phyloP scores from a whole-genome alignment of 2,113 vertebrate species.

The Dasyurus viverrinus region DNA sequence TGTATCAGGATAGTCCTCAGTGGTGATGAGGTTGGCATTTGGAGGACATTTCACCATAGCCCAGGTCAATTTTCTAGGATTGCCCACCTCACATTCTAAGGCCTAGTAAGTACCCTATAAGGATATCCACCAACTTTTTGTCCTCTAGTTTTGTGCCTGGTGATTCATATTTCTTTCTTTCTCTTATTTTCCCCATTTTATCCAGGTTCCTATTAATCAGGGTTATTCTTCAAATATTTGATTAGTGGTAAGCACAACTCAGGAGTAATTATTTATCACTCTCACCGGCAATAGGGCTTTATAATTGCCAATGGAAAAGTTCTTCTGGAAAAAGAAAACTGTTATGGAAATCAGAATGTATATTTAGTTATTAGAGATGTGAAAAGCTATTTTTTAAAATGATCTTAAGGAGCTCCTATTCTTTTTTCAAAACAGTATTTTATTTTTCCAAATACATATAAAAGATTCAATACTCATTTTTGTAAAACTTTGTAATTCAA shows the following conservation, averaged over 20 bases:
- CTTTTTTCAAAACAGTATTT: no score
- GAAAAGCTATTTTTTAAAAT: neutral
- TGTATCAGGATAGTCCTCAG: neutral
- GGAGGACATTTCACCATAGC: neutral
- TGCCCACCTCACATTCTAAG: neutral
- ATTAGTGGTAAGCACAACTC: neutral
- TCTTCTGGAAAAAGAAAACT: no score
- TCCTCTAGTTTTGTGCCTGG: neutral
- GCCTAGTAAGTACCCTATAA: neutral
- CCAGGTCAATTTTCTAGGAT: neutral
- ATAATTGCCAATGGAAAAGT: neutral
- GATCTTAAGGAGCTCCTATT: neutral
- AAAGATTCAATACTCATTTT: no score
- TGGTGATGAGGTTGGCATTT: neutral
- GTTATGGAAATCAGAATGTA: neutral
- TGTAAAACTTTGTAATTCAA: no score
- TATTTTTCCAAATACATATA: no score
- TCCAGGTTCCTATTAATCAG: neutral
- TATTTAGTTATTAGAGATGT: neutral
- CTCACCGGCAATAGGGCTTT: neutral
- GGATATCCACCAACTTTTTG: neutral
- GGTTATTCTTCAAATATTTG: neutral
- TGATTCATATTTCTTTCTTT: neutral
- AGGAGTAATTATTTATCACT: neutral
- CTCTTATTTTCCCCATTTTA: neutral